A percentile compares a stretch with the other conserved stretches of the same genome.
Evolutionary conservation across 1,140 invertebrate species (phyloP).

Genomic region (Sycobia sp.): DNA sequence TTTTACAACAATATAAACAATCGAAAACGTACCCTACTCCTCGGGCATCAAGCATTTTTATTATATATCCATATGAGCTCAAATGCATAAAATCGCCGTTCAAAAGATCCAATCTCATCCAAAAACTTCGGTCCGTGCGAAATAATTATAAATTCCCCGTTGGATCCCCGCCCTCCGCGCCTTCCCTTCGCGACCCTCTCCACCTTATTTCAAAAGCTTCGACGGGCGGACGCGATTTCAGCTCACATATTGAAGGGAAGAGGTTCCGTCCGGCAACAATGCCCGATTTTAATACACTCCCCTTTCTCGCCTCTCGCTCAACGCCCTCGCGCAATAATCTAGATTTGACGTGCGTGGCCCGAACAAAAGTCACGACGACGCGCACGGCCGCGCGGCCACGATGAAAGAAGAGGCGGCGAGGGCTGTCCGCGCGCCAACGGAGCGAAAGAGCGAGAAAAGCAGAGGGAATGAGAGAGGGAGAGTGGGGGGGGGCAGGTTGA

Average conservation of each 20-base stretch:
- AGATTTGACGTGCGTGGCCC: constrained; percentile 37
- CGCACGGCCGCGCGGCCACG: not conserved
- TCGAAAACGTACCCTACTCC: too few relatives aligned
- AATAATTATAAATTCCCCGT: too few relatives aligned
- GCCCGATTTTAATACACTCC: constrained; percentile 44
- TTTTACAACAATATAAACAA: too few relatives aligned
- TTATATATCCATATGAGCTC: too few relatives aligned
- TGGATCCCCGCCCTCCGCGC: too few relatives aligned
- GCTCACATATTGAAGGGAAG: constrained; percentile 34
- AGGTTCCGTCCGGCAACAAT: constrained; percentile 36
- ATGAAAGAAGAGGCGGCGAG: not conserved
- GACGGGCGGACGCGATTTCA: constrained; percentile 30
- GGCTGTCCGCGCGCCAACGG: too few relatives aligned
- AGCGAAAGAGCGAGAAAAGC: not conserved
- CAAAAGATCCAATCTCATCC: too few relatives aligned
- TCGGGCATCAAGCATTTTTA: too few relatives aligned
- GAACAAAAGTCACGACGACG: constrained; percentile 38
- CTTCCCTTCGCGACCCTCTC: too few relatives aligned
- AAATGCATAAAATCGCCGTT: too few relatives aligned
- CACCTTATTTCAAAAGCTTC: constrained; percentile 41
- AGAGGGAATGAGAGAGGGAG: too few relatives aligned
- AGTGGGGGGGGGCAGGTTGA: too few relatives aligned
- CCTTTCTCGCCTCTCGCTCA: not conserved
- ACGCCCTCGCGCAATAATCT: not conserved
- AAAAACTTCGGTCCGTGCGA: not conserved